A percentile compares a stretch with the other conserved stretches of the same genome.
phyloP scores from a whole-genome alignment of 2,113 vertebrate species.

The Larimichthys crocea region DNA sequence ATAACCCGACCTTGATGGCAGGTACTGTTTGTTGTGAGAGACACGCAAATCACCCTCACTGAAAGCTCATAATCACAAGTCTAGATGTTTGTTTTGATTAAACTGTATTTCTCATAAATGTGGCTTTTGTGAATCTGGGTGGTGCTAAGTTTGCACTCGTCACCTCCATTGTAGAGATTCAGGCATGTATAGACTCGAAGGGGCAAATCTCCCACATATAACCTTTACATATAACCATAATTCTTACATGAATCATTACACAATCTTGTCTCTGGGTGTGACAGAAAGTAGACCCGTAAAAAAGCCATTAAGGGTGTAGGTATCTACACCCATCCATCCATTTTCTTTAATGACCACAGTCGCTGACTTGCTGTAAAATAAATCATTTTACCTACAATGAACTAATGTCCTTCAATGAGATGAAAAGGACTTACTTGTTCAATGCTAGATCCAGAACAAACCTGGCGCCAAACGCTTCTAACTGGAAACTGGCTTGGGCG shows the following conservation, averaged over 20 bases:
- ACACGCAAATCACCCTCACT: not conserved
- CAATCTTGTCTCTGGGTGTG: not conserved
- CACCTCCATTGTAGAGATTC: not conserved
- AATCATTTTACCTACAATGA: not conserved
- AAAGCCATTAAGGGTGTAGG: not conserved
- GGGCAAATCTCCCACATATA: not conserved
- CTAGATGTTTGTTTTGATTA: not conserved
- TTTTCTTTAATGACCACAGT: not conserved
- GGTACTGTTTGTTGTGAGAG: not conserved
- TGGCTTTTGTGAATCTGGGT: not conserved
- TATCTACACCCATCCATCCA: not conserved
- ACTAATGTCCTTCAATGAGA: not conserved
- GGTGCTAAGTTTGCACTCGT: not conserved
- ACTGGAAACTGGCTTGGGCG: constrained; percentile 95
- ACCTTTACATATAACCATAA: not conserved
- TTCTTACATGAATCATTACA: not conserved
- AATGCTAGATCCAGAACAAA: constrained; percentile 95
- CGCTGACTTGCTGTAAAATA: not conserved
- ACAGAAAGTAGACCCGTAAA: not conserved
- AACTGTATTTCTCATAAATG: not conserved
- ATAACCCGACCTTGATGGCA: constrained; percentile 24
- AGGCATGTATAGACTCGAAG: not conserved
- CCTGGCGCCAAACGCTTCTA: constrained; percentile 94
- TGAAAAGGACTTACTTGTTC: constrained; percentile 92
- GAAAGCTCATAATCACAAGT: not conserved